Conservation (phyloP, 1,140 invertebrate species). For the Caenorhabditis brenneri region DNA sequence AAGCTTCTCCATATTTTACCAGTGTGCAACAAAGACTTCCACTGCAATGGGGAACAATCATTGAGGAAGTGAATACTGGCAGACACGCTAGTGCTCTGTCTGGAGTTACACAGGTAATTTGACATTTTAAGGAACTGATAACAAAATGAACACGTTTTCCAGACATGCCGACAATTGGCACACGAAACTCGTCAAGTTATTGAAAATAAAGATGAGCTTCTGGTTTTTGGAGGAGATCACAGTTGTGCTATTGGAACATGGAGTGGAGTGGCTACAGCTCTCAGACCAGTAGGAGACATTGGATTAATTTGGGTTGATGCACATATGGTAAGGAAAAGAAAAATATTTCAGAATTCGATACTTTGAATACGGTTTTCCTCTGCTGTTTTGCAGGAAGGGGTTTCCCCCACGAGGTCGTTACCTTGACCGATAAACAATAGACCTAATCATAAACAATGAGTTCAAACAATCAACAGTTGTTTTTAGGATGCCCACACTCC, state of each 20-base stretch:
- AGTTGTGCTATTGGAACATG: conserved; percentile 66
- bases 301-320: conserved; percentile 67
- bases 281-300: conserved; percentile 60
- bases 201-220: conserved; percentile 55
- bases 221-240: conserved; percentile 65
- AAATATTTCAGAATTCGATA: background rate
- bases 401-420: background rate
- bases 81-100: conserved; percentile 55
- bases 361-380: too few species aligned
- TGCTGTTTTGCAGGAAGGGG: background rate
- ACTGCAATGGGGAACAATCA: conserved; percentile 58
- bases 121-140: background rate
- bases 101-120: conserved; percentile 60
- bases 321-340: conserved; percentile 57
- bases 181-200: conserved; percentile 52
- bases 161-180: conserved; percentile 57
- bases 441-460: background rate
- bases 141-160: conserved; percentile 12
- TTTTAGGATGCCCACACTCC: conserved; percentile 62
- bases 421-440: background rate
- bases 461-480: conserved; percentile 23
- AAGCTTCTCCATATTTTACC: conserved; percentile 53
- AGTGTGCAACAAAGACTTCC: conserved; percentile 49
- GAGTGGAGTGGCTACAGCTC: conserved; percentile 58
- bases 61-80: conserved; percentile 61